phyloP scores from a whole-genome alignment of 2,797 vertebrate genomes.

The Argentina silus region DNA sequence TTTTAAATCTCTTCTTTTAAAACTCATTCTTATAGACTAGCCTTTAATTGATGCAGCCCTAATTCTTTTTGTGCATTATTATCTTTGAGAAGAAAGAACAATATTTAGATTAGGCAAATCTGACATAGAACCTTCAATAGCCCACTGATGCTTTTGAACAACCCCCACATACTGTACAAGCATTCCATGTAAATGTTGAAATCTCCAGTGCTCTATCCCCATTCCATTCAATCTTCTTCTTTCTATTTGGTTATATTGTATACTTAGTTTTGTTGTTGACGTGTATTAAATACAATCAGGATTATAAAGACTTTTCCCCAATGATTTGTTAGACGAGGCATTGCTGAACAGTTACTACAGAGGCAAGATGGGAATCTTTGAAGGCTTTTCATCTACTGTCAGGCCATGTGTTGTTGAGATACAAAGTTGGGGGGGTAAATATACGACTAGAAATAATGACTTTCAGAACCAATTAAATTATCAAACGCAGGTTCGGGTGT shows the following conservation, averaged over 20 bases:
- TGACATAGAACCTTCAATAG: neutral
- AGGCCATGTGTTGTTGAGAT: neutral
- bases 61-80: neutral
- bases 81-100: neutral
- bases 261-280: neutral
- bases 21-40: too few species aligned
- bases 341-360: neutral
- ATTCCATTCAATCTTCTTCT: neutral
- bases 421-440: neutral
- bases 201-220: neutral
- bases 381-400: conserved; percentile 5
- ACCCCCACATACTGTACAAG: neutral
- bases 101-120: neutral
- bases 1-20: too few species aligned
- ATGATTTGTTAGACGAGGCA: neutral
- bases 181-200: neutral
- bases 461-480: too few species aligned
- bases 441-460: too few species aligned
- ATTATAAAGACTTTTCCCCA: neutral
- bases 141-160: neutral
- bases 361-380: neutral
- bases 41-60: too few species aligned
- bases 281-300: neutral
- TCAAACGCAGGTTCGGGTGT: too few species aligned
- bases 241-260: neutral